Conservation (phyloP, 2,113 vertebrate species). For the Macroglossus sobrinus region DNA sequence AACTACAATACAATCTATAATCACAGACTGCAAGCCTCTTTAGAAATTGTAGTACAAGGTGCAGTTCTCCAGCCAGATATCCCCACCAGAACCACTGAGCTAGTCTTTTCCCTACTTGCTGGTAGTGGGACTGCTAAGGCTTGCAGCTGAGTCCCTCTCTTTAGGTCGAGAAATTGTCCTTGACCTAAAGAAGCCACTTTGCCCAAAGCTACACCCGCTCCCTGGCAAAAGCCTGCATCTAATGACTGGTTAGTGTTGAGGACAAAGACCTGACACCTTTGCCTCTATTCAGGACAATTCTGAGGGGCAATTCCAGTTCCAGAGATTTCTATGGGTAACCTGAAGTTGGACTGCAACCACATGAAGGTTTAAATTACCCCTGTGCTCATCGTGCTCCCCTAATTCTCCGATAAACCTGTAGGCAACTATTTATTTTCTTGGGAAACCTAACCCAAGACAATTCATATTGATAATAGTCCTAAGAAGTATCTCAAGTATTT, state of each 20-base stretch:
- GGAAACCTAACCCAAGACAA: neutral
- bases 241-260: neutral
- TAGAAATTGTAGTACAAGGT: neutral
- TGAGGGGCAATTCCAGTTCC: neutral
- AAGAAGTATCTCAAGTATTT: neutral
- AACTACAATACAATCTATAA: neutral
- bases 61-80: neutral
- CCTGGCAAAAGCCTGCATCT: neutral
- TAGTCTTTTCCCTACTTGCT: neutral
- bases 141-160: neutral
- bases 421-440: neutral
- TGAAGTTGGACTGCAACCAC: neutral
- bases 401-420: neutral
- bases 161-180: neutral
- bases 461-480: neutral
- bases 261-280: neutral
- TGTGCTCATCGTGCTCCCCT: neutral
- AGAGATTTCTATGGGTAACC: neutral
- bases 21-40: neutral
- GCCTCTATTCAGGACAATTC: neutral
- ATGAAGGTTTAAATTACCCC: neutral
- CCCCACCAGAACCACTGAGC: neutral
- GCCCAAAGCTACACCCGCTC: neutral
- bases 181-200: neutral
- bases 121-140: neutral